Evolutionary conservation across 1,140 invertebrate species (phyloP).

Genomic region (Drosophila rufa): DNA sequence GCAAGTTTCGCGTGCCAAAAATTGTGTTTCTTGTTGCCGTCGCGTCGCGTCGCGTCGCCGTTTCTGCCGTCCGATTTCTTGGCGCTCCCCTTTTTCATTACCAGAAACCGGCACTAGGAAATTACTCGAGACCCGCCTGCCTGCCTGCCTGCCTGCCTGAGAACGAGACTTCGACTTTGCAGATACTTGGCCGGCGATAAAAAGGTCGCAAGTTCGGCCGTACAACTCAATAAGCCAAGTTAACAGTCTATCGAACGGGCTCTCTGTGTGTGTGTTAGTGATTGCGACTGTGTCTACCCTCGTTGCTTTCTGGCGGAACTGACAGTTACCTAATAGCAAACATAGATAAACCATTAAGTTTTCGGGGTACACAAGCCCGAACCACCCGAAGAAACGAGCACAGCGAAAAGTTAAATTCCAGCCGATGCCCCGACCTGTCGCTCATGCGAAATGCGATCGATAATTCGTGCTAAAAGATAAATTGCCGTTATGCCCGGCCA

Average conservation of each 20-base stretch:
- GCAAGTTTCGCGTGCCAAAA: conserved; percentile 81
- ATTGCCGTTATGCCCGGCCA: conserved; percentile 53
- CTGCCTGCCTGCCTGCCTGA: background rate
- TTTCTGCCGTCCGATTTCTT: conserved; percentile 25
- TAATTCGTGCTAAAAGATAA: conserved; percentile 83
- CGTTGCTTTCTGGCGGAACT: conserved; percentile 65
- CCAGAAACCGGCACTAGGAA: conserved; percentile 71
- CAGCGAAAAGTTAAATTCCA: conserved; percentile 56
- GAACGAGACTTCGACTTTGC: conserved; percentile 57
- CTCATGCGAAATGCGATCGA: conserved; percentile 73
- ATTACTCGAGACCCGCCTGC: conserved; percentile 57
- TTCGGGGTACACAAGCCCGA: conserved; percentile 34
- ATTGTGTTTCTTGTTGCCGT: conserved; percentile 52
- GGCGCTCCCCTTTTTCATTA: conserved; percentile 71
- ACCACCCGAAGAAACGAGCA: conserved; percentile 33
- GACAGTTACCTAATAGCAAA: conserved; percentile 84
- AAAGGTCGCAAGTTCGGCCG: conserved; percentile 64
- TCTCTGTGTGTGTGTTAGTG: background rate
- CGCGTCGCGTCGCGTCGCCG: background rate
- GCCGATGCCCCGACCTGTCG: conserved; percentile 32
- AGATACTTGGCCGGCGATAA: conserved; percentile 78
- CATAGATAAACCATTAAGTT: conserved; percentile 83
- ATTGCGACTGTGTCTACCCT: conserved; percentile 1
- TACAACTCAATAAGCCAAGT: conserved; percentile 82
- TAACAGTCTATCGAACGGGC: conserved; percentile 72